Evolutionary conservation across 1,140 invertebrate species (phyloP), one percentile per base, ranked within the genome.

Genomic region (Artemia franciscana): DNA sequence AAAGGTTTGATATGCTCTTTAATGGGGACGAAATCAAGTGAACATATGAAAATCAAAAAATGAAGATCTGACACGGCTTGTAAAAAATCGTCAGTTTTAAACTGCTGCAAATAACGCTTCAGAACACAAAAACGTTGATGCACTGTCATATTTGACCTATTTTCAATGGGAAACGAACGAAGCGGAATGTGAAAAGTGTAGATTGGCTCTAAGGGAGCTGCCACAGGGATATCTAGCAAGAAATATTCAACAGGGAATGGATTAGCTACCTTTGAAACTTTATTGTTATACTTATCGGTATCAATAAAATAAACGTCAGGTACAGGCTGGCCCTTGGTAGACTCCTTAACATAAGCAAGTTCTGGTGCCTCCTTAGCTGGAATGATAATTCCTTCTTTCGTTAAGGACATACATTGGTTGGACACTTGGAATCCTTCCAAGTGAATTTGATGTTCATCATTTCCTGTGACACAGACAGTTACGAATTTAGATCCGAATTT

Each of bases 251-350:
- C 91, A 7, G 95, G 95, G 64, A 98, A 77, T 60, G 95, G 92
- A 71, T 92, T 82, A 2, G 88, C 93, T 68, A 94, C 73, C 70
- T 88, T 83, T 57, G 83, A 84, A 56, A 98, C 91, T 78, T 98
- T 92, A 77, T 97, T 98, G 24, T 91, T 91, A 76, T 98, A 98
- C 64, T 82, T 81, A 76, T 99, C 93, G 72, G 93, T 79, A 73
- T 95, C 92, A 84, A 93, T 97, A 73, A 94, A 99, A 74, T 92
- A 98, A 63, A 99, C 94, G 79, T 98, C 94, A 62, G 96, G 95
- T 69, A 98, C 93, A 78, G 93, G 98, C 75, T 97, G 91, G 70
- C 88, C 83, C 69, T 91, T 85, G 58, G 82, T 80, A 15, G 91
- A 94, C 74, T 98, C 92, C 62, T 86, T 84, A 51, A 98, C 83